Conservation (phyloP, 2,797 vertebrate genomes). For the Eulemur mongoz region DNA sequence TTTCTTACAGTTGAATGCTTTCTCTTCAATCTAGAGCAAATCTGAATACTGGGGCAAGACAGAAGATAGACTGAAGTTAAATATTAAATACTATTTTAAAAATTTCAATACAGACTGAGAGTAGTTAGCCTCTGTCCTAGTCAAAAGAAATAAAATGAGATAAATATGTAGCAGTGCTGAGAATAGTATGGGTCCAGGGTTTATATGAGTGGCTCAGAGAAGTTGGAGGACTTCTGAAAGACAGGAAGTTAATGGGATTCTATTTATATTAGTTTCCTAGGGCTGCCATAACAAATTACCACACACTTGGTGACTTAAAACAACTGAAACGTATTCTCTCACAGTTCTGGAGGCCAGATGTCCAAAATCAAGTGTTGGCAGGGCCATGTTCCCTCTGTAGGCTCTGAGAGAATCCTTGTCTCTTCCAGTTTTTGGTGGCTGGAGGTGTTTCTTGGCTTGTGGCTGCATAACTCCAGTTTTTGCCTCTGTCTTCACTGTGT, state of each 20-base stretch:
- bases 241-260: slow-evolving; percentile 59
- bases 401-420: background rate
- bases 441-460: background rate
- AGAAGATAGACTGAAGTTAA: slow-evolving; percentile 37
- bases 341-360: slow-evolving; percentile 66
- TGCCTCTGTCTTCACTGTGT: background rate
- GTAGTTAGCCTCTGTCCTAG: background rate
- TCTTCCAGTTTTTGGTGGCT: background rate
- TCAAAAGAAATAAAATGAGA: slow-evolving; percentile 1
- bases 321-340: slow-evolving; percentile 54
- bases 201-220: background rate
- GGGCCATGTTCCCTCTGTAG: background rate
- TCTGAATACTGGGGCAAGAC: background rate
- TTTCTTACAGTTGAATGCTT: slow-evolving; percentile 34
- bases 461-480: background rate
- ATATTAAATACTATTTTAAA: slow-evolving; percentile 38
- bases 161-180: background rate
- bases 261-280: slow-evolving; percentile 72
- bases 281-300: slow-evolving; percentile 71
- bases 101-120: background rate
- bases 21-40: background rate
- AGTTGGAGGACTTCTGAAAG: slow-evolving; percentile 68
- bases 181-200: background rate
- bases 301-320: slow-evolving; percentile 66
- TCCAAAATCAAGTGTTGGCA: slow-evolving; percentile 72